A percentile compares a stretch with the other conserved stretches of the same genome.
Evolutionary conservation across 2,888 invertebrate genomes (phyloP).

Genomic region (Dinocampus coccinellae): DNA sequence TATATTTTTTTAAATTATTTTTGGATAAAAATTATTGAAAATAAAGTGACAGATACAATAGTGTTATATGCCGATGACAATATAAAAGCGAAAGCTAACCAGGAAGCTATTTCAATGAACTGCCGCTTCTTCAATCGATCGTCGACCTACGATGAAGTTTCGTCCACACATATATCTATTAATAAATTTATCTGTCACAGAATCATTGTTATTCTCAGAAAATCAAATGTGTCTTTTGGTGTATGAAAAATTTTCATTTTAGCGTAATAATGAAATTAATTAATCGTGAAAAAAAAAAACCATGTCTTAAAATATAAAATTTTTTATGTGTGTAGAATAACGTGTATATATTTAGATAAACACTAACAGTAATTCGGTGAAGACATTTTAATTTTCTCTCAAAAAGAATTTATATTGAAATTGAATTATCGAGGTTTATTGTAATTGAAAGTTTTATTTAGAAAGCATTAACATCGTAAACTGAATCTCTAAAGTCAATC

Average conservation of each 20-base stretch:
- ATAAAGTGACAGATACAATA: conserved; percentile 12
- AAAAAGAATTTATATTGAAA: background rate
- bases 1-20: background rate
- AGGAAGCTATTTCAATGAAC: conserved; percentile 59
- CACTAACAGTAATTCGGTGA: background rate
- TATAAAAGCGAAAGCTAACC: conserved; percentile 59
- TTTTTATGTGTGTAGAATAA: too few species aligned
- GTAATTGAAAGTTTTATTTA: conserved; percentile 5
- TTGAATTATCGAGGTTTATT: background rate
- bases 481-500: background rate
- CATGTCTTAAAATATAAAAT: too few species aligned
- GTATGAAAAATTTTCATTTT: too few species aligned
- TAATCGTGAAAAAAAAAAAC: too few species aligned
- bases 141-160: conserved; percentile 52
- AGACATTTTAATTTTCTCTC: background rate
- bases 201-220: too few species aligned
- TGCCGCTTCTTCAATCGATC: conserved; percentile 67
- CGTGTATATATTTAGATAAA: background rate
- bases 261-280: too few species aligned
- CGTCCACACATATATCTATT: background rate
- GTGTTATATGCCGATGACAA: conserved; percentile 25
- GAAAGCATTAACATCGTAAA: background rate
- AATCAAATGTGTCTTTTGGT: too few species aligned
- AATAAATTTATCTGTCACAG: too few species aligned
- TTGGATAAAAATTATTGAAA: background rate